Conservation (phyloP, 2,113 vertebrate species). For the Lynx canadensis region DNA sequence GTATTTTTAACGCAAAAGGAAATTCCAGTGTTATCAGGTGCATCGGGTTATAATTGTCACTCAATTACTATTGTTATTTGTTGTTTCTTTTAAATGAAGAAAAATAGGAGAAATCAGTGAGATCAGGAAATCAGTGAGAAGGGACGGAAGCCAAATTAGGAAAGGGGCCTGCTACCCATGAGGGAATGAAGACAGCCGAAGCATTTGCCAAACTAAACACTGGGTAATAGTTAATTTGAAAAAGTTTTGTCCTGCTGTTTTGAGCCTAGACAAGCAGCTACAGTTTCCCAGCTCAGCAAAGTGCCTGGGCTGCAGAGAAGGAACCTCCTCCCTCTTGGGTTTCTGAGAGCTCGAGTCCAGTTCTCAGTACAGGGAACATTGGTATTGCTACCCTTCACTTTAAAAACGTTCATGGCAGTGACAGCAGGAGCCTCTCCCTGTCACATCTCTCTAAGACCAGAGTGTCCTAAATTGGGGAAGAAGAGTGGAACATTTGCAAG, state of each 20-base stretch:
- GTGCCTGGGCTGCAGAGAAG: neutral
- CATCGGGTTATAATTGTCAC: neutral
- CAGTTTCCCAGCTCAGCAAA: neutral
- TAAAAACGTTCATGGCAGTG: accelerated
- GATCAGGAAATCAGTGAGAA: slow-evolving; percentile 21
- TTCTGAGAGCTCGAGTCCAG: neutral
- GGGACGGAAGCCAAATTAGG: neutral
- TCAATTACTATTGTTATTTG: neutral
- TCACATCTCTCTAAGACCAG: neutral
- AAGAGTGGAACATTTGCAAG: neutral
- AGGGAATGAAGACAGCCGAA: neutral
- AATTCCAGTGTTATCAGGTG: neutral
- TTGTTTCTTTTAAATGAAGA: slow-evolving; percentile 38
- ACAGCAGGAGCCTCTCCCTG: neutral
- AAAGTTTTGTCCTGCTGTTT: neutral
- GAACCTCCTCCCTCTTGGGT: neutral
- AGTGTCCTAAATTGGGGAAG: neutral
- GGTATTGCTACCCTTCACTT: accelerated
- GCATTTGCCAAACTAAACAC: neutral
- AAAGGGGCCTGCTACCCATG: neutral
- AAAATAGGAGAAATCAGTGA: neutral
- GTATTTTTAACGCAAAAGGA: slow-evolving; percentile 41
- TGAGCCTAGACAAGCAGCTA: neutral
- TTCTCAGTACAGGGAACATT: neutral
- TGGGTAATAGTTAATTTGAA: neutral